Base-by-base conservation (phyloP, 1,140 invertebrate genomes). In the Coelopa frigida region DNA sequence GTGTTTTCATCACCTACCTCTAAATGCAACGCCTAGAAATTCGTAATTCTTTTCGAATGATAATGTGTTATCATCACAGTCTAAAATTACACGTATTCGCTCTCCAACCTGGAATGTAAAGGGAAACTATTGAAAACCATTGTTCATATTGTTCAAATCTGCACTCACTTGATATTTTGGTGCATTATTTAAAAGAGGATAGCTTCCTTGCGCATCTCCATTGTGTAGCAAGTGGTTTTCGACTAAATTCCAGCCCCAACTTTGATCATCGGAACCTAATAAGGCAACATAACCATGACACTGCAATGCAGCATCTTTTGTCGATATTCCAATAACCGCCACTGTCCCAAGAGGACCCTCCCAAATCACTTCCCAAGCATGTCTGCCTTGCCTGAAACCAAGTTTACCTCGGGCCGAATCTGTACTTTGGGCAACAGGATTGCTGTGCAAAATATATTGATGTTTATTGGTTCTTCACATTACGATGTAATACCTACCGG, bases 311-410 rank as follows among this genome's bases (percentile, higher is more conserved):
- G 94, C 89, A 66, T 95, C 89, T 75, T 91, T 94, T 3, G 94
- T 97, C 21, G 94, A 90, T 55, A 99, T 86, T 24, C 95, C 93
- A 57, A 97, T 84, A 18, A 96, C 90, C 29, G 93, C 92, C 7
- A 95, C 92, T 12, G 92, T 96, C 2, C 93, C 95, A 26, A 99
- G 72, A 2, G 95, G 95, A 17, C 95, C 95, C 79, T 98, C 93
- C 95, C 95, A 99, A 67, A 95, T 93, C 1, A 99, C 87, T 75
- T 98, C 94, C 94, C 94, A 98, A 4, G 92, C 89, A 75, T 99
- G 95, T 52, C 94, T 79, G 5, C 95, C 96, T 63, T 84, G 81
- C 51, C 82, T 75, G 64, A 98, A 98, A 1, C 96, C 89, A 58
- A 96, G 87, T 79, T 96, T 97, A 11, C 88, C 89, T 65, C 94